Evolutionary conservation across 2,888 invertebrate species (phyloP), one percentile per base, ranked within the genome.

Genomic region (Eupithecia pulchellata): DNA sequence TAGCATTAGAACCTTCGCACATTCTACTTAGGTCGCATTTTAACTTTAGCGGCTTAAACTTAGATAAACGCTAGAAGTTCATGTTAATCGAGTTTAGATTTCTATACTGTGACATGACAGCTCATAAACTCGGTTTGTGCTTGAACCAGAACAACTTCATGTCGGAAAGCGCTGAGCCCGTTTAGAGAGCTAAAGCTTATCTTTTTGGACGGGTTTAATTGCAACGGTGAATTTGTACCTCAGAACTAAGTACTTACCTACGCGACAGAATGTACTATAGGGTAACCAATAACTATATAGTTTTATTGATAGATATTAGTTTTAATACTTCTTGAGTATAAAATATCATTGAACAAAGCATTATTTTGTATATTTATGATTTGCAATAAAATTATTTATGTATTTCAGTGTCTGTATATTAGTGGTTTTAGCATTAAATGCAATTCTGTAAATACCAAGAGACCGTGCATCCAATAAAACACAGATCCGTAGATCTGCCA

Each of bases 391-490:
- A 52, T 52, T 0, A 52, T 52, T 52, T 52, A 25, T 52, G 20
- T 17, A 27, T 55, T 55, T 55, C 13, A 27, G 27, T 55, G 27
- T 29, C 17, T 17, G 29, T 58, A 52, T 29, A 55, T 27, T 14
- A 55, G 57, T 63, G 29, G 42, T 68, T 65, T 34, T 55, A 65
- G 36, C 20, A 17, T 68, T 55, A 60, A 68, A 17, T 63, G 25
- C 25, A 67, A 68, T 65, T 34, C 20, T 52, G 58, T 70, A 69
- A 69, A 75, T 71, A 61, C 63, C 63, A 73, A 42, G 52, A 55
- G 47, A 25, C 64, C 73, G 58, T 57, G 63, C 55, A 30, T 1
- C 57, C 68, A 70, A 62, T 71, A 71, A 67, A 72, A 71, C 58
- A 52, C 66, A 64, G 11, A 71, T 60, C 66, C 14, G 36, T 69